Base-by-base conservation (phyloP, 2,113 vertebrate species). In the Macaca fascicularis region DNA sequence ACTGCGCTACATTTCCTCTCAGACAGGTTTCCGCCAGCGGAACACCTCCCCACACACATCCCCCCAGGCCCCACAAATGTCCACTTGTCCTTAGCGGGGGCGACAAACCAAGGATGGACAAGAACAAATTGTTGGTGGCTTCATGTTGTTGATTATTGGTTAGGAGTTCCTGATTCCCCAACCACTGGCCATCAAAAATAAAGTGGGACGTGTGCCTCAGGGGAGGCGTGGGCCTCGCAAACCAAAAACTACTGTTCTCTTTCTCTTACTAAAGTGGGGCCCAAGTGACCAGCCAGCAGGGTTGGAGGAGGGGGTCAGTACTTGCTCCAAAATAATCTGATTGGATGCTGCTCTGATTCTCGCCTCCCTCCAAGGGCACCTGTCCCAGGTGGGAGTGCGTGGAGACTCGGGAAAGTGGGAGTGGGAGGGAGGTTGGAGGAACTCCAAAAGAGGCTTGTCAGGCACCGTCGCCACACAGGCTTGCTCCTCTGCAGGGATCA, bases 1-100 rank as follows among this genome's bases (percentile, higher is more conserved):
- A 97, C 97, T 96, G 96, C 90, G 93, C 94, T 95, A 75, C 90
- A 84, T 92, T 52, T 84, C 93, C 75, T 97, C 75, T 95, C 87
- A 86, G 78, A 0, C 0, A 1, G 2, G 87, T 94, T 72, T 94
- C 95, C 75, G 0, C 45, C 48, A 25, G 7, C 0, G 0, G 59
- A 40, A n/a, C 2, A 22, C 87, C 70, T 38, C 79, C 93, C 90
- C 81, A 1, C 25, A 52, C 30, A 72, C 7, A 52, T 38, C 35
- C 61, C 45, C 35, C 70, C 27, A 0, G 32, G 32, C 74, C 64
- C 87, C 67, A 57, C 6, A 64, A 97, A 70, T 8, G 25, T 52
- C 94, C 74, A n/a, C 91, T 86, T 32, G 23, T 30, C 67, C 96
- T 85, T 6, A 86, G 19, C 79, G 40, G 89, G 83, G 69, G 30